Evolutionary conservation across 2,888 invertebrate species (phyloP), one percentile per base, ranked within the genome.

Genomic region (Carpatolechia fugitivella): DNA sequence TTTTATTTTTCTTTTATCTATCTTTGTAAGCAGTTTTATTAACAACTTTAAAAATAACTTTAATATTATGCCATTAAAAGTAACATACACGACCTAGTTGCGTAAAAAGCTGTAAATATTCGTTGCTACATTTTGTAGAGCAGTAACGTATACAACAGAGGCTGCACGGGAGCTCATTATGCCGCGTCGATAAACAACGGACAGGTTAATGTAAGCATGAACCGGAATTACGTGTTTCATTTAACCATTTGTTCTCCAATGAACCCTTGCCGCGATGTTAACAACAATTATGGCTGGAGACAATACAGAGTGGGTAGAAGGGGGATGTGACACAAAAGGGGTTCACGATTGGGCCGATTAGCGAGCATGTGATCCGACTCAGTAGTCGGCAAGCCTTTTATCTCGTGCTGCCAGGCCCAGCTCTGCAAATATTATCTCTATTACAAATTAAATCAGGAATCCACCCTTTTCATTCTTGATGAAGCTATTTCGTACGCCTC

Each of bases 371-470:
- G 74, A 69, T 65, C 62, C 67, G 70, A 67, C 63, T 66, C 69
- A 70, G 68, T 65, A 69, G 66, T 61, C 63, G 70, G 67, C 71
- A 70, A 82, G 76, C 76, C 80, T 75, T 82, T 80, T 83, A 83
- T 83, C 82, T 78, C 68, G 59, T 63, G 54, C 60, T 56, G 63
- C 62, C 81, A 80, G 81, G 66, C 59, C 58, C 58, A 61, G 65
- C 62, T 62, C 62, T 65, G 67, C 68, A 68, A 77, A 75, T 79
- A 74, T 72, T 76, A 76, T 74, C 73, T 69, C 62, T 64, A 62
- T 65, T 69, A 68, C 68, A 69, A 79, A 78, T 78, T 78, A 75
- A 79, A 79, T 76, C 72, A 72, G 69, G 69, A 76, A 74, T 75
- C 69, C 70, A 70, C 66, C 67, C 69, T 72, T 74, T 78, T 72